A percentile compares a stretch with the other conserved stretches of the same genome.
Conservation (phyloP, 1,140 invertebrate species). For the Trachymyrmex cornetzi region DNA sequence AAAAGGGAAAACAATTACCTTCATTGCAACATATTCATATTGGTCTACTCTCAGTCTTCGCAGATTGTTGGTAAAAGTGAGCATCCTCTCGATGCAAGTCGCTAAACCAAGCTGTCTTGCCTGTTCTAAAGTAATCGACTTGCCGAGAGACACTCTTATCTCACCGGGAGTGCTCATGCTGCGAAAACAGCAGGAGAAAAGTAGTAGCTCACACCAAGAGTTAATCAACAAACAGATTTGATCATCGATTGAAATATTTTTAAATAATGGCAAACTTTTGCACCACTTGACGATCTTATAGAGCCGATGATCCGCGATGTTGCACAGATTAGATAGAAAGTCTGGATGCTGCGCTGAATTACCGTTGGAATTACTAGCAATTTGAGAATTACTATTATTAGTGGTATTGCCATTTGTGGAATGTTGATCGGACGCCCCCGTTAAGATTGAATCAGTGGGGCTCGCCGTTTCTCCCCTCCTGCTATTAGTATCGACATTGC, state of each 20-base stretch:
- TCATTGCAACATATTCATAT: constrained; percentile 98
- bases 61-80: constrained; percentile 97
- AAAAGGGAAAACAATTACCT: constrained; percentile 87
- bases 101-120: constrained; percentile 91
- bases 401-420: constrained; percentile 58
- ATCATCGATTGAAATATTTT: constrained; percentile 98
- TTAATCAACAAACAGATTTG: constrained; percentile 98
- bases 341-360: constrained; percentile 91
- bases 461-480: constrained; percentile 66
- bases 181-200: constrained; percentile 97
- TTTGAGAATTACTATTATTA: constrained; percentile 61
- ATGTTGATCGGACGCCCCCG: constrained; percentile 76
- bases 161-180: constrained; percentile 95
- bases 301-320: constrained; percentile 97
- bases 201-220: constrained; percentile 98
- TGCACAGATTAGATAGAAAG: constrained; percentile 95
- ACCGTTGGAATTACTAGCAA: constrained; percentile 81
- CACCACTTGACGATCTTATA: constrained; percentile 99
- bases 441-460: constrained; percentile 55
- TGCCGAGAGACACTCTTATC: constrained; percentile 92
- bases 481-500: constrained; percentile 82
- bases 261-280: constrained; percentile 98
- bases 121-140: constrained; percentile 92
- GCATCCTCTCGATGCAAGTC: constrained; percentile 96
- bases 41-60: constrained; percentile 96